These are phyloP conservation scores for Diabrotica undecimpunctata DNA, from an alignment of 1,140 invertebrate species.

Conservation along the genomic window DNA sequence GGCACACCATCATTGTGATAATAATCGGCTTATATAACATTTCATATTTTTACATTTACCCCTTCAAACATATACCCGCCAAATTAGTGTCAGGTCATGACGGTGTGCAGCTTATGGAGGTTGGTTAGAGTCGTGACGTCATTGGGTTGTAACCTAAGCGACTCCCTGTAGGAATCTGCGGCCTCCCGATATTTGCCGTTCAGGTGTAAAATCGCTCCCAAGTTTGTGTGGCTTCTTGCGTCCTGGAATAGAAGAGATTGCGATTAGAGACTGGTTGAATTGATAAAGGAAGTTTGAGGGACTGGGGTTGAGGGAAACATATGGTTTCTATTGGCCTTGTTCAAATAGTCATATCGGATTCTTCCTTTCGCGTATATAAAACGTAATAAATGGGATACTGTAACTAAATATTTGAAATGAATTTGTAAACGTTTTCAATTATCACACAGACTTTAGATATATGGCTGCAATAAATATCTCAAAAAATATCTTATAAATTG, in stretches of 20 bases:
- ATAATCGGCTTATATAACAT: slow-evolving; percentile 10
- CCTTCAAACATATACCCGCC: background rate
- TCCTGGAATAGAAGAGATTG: slow-evolving; percentile 56
- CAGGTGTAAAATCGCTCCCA: slow-evolving; percentile 89
- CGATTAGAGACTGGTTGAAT: too few species aligned
- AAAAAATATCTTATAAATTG: too few species aligned
- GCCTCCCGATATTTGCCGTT: slow-evolving; percentile 87
- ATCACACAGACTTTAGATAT: too few species aligned
- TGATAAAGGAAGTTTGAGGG: too few species aligned
- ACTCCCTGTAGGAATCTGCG: slow-evolving; percentile 75
- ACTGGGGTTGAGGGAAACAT: too few species aligned
- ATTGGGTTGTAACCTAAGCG: slow-evolving; percentile 76
- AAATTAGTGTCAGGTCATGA: slow-evolving; percentile 51
- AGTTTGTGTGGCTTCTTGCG: slow-evolving; percentile 84
- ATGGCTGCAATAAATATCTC: too few species aligned
- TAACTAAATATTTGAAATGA: too few species aligned
- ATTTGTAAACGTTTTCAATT: too few species aligned
- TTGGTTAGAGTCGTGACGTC: slow-evolving; percentile 85
- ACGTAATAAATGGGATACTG: too few species aligned
- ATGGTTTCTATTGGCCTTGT: too few species aligned
- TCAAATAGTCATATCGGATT: too few species aligned
- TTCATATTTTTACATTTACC: background rate
- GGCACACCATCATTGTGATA: slow-evolving; percentile 11
- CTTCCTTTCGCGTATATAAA: too few species aligned
- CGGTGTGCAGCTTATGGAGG: slow-evolving; percentile 71